A percentile compares a stretch with the other conserved stretches of the same genome.
phyloP scores from a whole-genome alignment of 2,113 vertebrate species.

The Collichthys lucidus region DNA sequence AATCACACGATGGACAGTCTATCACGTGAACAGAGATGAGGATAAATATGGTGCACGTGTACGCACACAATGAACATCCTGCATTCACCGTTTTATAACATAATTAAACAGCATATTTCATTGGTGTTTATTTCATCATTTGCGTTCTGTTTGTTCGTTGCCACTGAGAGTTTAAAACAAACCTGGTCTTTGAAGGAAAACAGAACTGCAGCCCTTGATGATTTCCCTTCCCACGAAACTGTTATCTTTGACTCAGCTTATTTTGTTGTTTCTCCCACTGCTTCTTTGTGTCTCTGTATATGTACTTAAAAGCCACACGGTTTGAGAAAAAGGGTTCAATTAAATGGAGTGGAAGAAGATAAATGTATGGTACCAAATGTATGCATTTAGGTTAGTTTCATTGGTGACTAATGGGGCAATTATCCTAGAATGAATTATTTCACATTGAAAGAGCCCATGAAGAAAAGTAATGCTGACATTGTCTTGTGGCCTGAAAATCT shows the following conservation, averaged over 20 bases:
- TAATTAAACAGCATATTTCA: background rate
- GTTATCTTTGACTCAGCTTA: background rate
- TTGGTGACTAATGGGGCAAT: background rate
- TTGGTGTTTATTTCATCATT: background rate
- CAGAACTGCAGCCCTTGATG: background rate
- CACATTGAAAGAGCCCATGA: background rate
- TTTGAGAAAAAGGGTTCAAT: background rate
- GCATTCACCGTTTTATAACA: background rate
- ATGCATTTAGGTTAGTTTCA: background rate
- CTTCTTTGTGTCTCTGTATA: background rate
- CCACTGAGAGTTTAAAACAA: background rate
- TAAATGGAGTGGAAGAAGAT: background rate
- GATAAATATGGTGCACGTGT: background rate
- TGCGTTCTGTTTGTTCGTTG: background rate
- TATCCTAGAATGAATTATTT: background rate
- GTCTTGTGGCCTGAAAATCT: background rate
- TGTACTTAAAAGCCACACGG: background rate
- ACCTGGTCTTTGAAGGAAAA: background rate
- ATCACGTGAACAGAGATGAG: background rate
- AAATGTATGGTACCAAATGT: background rate
- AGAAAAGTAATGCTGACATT: background rate
- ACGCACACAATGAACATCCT: background rate
- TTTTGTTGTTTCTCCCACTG: background rate
- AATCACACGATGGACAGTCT: background rate
- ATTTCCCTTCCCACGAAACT: conserved; percentile 1